A percentile compares a stretch with the other conserved stretches of the same genome.
Evolutionary conservation across 2,888 invertebrate genomes (phyloP).

Genomic region (Epistrophella euchroma): DNA sequence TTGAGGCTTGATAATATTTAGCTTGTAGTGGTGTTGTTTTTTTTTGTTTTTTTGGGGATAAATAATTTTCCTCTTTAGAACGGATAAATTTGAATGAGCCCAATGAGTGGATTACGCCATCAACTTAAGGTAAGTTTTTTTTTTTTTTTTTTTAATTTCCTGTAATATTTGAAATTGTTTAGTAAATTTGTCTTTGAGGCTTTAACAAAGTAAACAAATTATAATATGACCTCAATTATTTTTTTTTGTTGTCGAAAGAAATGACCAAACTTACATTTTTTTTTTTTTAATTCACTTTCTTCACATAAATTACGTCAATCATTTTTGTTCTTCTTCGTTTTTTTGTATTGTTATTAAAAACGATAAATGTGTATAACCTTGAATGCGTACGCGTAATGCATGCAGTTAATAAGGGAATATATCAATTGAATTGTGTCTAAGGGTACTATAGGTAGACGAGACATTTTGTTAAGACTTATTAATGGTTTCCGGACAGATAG

Average conservation of each 20-base stretch:
- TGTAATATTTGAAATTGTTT: constrained; percentile 5
- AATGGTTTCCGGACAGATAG: constrained; percentile 16
- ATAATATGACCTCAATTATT: not conserved
- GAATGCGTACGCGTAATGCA: constrained; percentile 12
- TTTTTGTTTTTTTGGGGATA: not conserved
- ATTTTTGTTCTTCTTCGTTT: not conserved
- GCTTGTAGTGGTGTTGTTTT: constrained; percentile 40
- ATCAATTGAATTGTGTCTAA: not conserved
- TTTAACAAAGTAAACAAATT: not conserved
- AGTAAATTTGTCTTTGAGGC: not conserved
- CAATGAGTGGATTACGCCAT: constrained; percentile 83
- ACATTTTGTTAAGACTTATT: not conserved
- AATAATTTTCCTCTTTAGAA: constrained; percentile 20
- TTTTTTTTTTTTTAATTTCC: too few species aligned
- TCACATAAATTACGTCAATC: constrained; percentile 38
- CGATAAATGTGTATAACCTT: constrained; percentile 31
- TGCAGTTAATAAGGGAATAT: constrained; percentile 3
- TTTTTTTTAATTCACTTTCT: constrained; percentile 9
- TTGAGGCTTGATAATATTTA: constrained; percentile 12
- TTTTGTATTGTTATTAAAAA: not conserved
- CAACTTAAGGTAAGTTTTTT: constrained; percentile 83
- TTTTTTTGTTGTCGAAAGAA: not conserved
- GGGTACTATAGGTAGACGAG: not conserved
- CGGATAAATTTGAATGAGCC: constrained; percentile 80
- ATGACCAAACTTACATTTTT: not conserved